Evolutionary conservation across 64 coral and sea anemone species (phyloP), one percentile per base, ranked within the genome.

Genomic region (Astreopora myriophthalma): DNA sequence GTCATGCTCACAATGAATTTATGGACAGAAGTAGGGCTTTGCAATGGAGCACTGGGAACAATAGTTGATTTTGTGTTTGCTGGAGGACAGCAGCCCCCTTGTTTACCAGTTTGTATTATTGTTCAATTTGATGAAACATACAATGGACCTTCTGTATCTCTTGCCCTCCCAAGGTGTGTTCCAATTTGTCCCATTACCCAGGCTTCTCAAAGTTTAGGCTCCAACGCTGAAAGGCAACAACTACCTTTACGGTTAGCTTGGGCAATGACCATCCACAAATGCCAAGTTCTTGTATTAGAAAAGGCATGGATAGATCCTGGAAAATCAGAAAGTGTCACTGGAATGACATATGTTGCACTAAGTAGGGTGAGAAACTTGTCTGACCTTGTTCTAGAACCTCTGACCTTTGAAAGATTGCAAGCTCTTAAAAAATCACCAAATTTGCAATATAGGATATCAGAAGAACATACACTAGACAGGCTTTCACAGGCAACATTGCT

Each of bases 221-320:
- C 30, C 26, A 69, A 33, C 11, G 26, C 4, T 70, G 83, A 86
- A 86, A 86, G 63, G n/a, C 83, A 86, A 34, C 83, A 86, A 86
- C 37, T 86, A n/a, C 83, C 62, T 22, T 37, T 68, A 69, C 5
- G 16, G 13, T 29, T 86, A 39, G 57, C 83, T 7, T 86, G 82
- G 82, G 55, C 82, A 67, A 67, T 86, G 39, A 86, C 62, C 28
- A 86, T 86, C n/a, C 82, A 69, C 31, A 86, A 86, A 69, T 67
- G 57, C 38, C 82, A 86, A 68, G 82, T 29, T 33, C 65, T 86
- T 8, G 69, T 61, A 20, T 34, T 86, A 22, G 25, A 37, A 39
- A 86, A 86, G 22, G 57, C 58, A 35, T 86, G 83, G 83, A 63
- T 86, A 34, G 83, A 86, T 86, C 34, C 69, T 34, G 83, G 83